Evolutionary conservation across 2,797 vertebrate species (phyloP), one percentile per base, ranked within the genome.

Genomic region (Schizothorax lantsangensis): DNA sequence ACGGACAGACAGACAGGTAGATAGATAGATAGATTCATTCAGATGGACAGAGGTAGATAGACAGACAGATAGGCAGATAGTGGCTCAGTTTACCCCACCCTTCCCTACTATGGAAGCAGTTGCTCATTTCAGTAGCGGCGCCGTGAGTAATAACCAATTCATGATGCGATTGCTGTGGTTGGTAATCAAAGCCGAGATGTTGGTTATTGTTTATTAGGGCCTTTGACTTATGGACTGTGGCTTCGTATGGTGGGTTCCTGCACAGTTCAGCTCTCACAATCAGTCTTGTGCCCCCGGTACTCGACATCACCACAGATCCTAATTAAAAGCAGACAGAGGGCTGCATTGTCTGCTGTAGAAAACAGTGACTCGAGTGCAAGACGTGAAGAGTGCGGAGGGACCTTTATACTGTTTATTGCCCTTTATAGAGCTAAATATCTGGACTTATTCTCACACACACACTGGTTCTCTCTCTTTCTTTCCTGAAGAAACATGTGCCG

Each of bases 271-370:
- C 64, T 86, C 78, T 62, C 40, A 81, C 23, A 86, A 71, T 80
- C 79, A 79, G 75, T 77, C 73, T 78, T 52, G 62, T 75, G 81
- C 47, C 74, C 62, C 74, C 14, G 6, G 45, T 74, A 45, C 86
- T 74, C 40, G 10, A 77, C 69, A 54, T 87, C 75, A 40, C 40
- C 86, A 81, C 78, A 84, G 52, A 57, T 84, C 30, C 33, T 57
- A 81, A 88, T 88, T 81, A 85, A 81, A 88, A 36, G 45, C 84
- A 86, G 79, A 81, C 78, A 81, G 78, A 85, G 62, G 59, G 38
- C 43, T 64, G 57, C 71, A 81, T 85, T 88, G 83, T 88, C 47
- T 33, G 59, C 45, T 45, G 69, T 33, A 52, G 36, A 81, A 64
- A 81, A 84, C 77, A 88, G 66, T 71, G 84, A 80, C 38, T 64